Conservation (phyloP, 2,888 invertebrate genomes). For the Ectropis crepuscularia region DNA sequence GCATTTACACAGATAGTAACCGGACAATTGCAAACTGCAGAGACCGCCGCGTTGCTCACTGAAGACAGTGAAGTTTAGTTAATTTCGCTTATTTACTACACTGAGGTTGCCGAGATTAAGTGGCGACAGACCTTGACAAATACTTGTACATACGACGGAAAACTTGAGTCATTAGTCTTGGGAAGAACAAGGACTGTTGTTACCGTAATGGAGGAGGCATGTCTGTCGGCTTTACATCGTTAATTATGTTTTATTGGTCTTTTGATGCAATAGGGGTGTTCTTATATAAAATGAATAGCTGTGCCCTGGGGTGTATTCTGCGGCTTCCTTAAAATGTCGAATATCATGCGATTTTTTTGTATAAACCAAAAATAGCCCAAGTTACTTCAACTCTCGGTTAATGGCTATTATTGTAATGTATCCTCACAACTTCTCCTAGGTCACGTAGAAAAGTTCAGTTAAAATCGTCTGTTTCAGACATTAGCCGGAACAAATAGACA, state of each 20-base stretch:
- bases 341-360: too few relatives aligned
- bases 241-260: conserved; percentile 36
- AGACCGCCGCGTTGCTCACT: conserved; percentile 10
- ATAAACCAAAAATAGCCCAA: too few relatives aligned
- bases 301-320: not conserved
- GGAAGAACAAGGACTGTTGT: conserved; percentile 38
- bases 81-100: conserved; percentile 41
- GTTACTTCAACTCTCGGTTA: too few relatives aligned
- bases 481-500: too few relatives aligned
- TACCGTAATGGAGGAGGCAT: conserved; percentile 53
- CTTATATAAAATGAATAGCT: not conserved
- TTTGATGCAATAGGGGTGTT: conserved; percentile 31
- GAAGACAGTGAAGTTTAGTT: conserved; percentile 36
- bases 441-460: too few relatives aligned
- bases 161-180: conserved; percentile 62
- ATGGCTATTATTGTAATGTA: too few relatives aligned
- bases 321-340: not conserved
- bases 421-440: too few relatives aligned
- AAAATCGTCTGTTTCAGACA: too few relatives aligned
- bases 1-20: not conserved
- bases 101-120: conserved; percentile 51
- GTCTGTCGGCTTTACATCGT: conserved; percentile 36
- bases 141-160: conserved; percentile 56
- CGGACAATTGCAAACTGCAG: conserved; percentile 12
- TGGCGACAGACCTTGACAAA: conserved; percentile 61